These are phyloP conservation scores for Gouania willdenowi DNA, from an alignment of 2,797 vertebrate species.

Conservation along the genomic window DNA sequence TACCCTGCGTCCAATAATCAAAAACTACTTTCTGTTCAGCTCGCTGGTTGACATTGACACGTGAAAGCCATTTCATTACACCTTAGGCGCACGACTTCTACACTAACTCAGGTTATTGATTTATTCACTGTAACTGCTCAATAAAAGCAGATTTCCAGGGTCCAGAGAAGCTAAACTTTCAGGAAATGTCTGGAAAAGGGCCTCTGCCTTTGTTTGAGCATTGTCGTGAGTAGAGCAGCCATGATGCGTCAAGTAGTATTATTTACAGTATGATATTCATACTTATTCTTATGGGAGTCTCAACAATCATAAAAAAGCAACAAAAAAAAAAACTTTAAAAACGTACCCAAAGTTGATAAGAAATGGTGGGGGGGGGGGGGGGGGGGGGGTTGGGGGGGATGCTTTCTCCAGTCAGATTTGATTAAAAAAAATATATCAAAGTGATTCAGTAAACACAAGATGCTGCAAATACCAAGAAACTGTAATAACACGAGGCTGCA, in stretches of 20 bases:
- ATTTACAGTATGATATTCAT: neutral
- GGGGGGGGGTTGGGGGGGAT: too few relatives aligned
- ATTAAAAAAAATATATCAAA: too few relatives aligned
- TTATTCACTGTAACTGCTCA: conserved; percentile 5
- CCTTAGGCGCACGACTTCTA: conserved; percentile 14
- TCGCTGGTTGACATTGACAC: neutral
- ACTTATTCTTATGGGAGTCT: conserved; percentile 12
- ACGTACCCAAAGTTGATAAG: neutral
- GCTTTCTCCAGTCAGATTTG: too few relatives aligned
- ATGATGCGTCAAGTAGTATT: too few relatives aligned
- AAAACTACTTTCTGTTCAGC: conserved; percentile 4
- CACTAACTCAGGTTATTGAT: conserved; percentile 22
- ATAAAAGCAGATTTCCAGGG: conserved; percentile 24
- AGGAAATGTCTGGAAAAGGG: too few relatives aligned
- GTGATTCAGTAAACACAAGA: conserved; percentile 12
- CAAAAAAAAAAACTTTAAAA: neutral
- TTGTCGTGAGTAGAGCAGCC: too few relatives aligned
- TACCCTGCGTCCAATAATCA: conserved; percentile 8
- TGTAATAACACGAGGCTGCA: neutral
- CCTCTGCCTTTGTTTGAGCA: too few relatives aligned
- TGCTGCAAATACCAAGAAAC: neutral
- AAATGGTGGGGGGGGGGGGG: neutral
- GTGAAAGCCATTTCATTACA: conserved; percentile 15
- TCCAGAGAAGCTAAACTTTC: neutral
- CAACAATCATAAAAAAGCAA: neutral